Evolutionary conservation across 2,888 invertebrate species (phyloP), one percentile per base, ranked within the genome.

Genomic region (Galeopsomyia nigrocyanea): DNA sequence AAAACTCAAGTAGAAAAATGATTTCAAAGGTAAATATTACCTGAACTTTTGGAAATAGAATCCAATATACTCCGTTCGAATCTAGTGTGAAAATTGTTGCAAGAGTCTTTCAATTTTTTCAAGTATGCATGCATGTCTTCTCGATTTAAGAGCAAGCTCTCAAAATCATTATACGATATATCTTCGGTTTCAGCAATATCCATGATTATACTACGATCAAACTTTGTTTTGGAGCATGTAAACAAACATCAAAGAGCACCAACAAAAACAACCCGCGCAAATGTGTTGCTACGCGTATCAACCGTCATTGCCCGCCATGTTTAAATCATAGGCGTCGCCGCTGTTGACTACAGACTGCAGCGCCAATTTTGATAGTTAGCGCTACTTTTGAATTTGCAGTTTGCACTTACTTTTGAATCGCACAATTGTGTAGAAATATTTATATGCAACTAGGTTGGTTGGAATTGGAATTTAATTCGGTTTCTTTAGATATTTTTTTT

Each of bases 21-120:
- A n/a, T n/a, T 17, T 19, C 13, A 49, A 51, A 51, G 6, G 2
- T 68, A 17, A 6, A 60, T 19, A 57, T 47, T 71, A 75, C 75
- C 75, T n/a, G 66, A 73, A 60, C 17, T 62, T 63, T 71, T 68
- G 9, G 71, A 73, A 46, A 71, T 62, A 1, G 68, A 68, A 7
- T 74, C 71, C 46, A 47, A 17, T 56, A 75, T 55, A 53, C 10
- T 39, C 2, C 31, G 51, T 9, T 69, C 68, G 1, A 62, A 26
- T 16, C 68, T 73, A 1, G 51, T 17, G 0, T 63, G 19, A 31
- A 68, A 75, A 9, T 60, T 50, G 5, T 13, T 31, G 17, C 74
- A 74, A 13, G 39, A 39, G 2, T 74, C 71, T n/a, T 69, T 66
- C 5, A 73, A 51, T 39, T 71, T 73, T 26, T 50, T 62, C 16